Percentiles rank a stretch among this genome's conserved stretches.
phyloP scores from a whole-genome alignment of 2,888 invertebrate species.

The Acholoe squamosa region DNA sequence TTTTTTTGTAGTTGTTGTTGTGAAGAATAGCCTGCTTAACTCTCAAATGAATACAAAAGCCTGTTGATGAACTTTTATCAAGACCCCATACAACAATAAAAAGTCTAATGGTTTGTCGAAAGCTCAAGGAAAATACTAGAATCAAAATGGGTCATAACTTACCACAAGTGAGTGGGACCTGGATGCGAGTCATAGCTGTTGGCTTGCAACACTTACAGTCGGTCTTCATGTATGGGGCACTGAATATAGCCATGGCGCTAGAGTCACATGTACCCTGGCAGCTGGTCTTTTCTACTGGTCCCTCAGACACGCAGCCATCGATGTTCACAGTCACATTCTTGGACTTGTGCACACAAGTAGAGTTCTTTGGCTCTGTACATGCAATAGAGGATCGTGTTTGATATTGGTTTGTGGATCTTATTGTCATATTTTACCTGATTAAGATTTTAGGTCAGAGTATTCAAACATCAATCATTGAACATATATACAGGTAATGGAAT shows the following conservation, averaged over 20 bases:
- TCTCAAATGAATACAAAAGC: too few relatives aligned
- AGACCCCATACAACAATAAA: not conserved
- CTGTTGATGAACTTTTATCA: not conserved
- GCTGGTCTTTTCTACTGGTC: constrained; percentile 7
- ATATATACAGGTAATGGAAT: not conserved
- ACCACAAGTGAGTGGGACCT: constrained; percentile 47
- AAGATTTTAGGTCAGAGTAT: not conserved
- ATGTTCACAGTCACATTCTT: constrained; percentile 29
- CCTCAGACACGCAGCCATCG: constrained; percentile 21
- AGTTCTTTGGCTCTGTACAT: not conserved
- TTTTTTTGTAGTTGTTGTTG: too few relatives aligned
- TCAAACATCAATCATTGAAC: not conserved
- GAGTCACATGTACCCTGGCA: constrained; percentile 54
- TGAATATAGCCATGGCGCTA: constrained; percentile 24
- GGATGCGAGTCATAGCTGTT: not conserved
- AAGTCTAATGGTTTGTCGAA: too few relatives aligned
- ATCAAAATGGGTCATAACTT: not conserved
- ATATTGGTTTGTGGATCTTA: not conserved
- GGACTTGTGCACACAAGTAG: not conserved
- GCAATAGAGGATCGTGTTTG: not conserved
- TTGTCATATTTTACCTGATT: not conserved
- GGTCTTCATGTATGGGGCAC: constrained; percentile 46
- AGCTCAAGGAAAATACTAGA: too few relatives aligned
- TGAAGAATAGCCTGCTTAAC: too few relatives aligned
- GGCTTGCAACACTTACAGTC: constrained; percentile 63